Evolutionary conservation across 2,113 vertebrate genomes (phyloP).

Genomic region (Datnioides undecimradiatus): DNA sequence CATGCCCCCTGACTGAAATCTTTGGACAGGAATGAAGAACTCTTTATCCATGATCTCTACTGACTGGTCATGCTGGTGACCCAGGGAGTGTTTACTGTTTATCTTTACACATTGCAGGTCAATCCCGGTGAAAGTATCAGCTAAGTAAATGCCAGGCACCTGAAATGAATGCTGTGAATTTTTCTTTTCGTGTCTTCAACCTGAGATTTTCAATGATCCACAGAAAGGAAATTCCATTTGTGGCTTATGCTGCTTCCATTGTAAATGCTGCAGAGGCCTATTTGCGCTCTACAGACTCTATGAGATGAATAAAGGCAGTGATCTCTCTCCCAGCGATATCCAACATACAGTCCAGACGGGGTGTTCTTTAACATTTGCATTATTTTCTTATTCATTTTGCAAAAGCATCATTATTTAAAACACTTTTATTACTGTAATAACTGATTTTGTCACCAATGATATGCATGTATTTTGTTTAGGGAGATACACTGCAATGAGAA

Average conservation of each 20-base stretch:
- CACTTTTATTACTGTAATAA: neutral
- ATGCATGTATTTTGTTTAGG: neutral
- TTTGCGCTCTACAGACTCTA: neutral
- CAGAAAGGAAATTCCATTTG: neutral
- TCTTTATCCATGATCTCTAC: neutral
- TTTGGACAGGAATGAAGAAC: neutral
- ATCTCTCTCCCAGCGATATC: neutral
- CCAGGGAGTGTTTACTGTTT: neutral
- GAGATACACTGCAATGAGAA: neutral
- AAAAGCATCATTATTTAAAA: neutral
- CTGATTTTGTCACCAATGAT: neutral
- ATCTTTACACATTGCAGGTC: neutral
- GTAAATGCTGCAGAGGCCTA: neutral
- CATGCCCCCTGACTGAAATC: neutral
- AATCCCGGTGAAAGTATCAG: neutral
- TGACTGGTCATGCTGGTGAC: neutral
- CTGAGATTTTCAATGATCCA: too few species aligned
- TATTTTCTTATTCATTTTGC: neutral
- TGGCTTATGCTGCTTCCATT: neutral
- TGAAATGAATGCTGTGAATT: neutral
- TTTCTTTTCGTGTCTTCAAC: neutral
- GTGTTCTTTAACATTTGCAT: neutral
- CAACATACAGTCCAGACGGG: too few species aligned
- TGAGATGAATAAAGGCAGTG: neutral
- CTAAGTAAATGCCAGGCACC: neutral